Percentiles rank a stretch among this genome's conserved stretches.
phyloP scores from a whole-genome alignment of 2,797 vertebrate species.

The Halcyon chelicuti region DNA sequence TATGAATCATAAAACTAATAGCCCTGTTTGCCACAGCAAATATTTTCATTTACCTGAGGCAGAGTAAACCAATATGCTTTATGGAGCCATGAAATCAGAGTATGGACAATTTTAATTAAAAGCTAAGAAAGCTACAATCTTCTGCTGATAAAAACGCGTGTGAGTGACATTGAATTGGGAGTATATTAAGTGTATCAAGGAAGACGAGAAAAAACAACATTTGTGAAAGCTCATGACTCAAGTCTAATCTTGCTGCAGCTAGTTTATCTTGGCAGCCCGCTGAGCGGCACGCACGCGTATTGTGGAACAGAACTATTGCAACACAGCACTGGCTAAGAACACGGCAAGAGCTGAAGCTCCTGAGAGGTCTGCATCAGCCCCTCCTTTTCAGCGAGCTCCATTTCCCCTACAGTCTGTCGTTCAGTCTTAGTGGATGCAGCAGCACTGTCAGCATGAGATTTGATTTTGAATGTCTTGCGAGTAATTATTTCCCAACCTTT shows the following conservation, averaged over 20 bases:
- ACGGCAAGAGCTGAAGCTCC: neutral
- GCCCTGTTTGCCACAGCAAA: conserved; percentile 73
- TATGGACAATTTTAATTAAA: conserved; percentile 69
- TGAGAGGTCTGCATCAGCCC: neutral
- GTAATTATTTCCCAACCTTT: neutral
- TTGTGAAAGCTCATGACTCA: neutral
- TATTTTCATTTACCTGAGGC: conserved; percentile 74
- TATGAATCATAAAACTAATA: conserved; percentile 72
- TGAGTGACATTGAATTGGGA: neutral
- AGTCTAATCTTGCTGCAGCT: neutral
- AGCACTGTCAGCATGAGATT: neutral
- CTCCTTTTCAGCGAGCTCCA: neutral
- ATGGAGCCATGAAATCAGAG: conserved; percentile 58
- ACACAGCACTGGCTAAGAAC: neutral
- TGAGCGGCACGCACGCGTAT: neutral
- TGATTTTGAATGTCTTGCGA: neutral
- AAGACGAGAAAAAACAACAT: neutral
- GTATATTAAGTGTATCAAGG: neutral
- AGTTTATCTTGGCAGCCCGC: neutral
- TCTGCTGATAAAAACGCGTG: neutral
- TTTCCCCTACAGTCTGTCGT: neutral
- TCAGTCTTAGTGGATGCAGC: neutral
- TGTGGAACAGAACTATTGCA: neutral
- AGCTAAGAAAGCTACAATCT: conserved; percentile 8
- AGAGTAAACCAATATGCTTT: conserved; percentile 50